Evolutionary conservation across 92 coral and sea anemone genomes (phyloP), one percentile per base, ranked within the genome.

Genomic region (Scolanthus callimorphus): DNA sequence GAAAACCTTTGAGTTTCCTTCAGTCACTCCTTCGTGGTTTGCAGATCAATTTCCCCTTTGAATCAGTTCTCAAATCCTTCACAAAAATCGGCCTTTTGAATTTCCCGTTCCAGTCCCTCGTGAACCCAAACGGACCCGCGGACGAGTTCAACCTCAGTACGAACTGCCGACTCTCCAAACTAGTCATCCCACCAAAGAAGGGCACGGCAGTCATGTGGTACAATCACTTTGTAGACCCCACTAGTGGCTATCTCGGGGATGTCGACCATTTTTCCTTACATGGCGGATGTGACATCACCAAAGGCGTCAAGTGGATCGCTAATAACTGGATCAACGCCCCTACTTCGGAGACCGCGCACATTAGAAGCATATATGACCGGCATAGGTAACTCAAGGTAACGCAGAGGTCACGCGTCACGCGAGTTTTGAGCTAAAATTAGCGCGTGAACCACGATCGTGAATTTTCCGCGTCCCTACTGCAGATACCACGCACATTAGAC

Each of bases 161-260:
- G 25, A 85, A 83, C 62, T 87, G 96, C 23, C 82, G 73, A 67
- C 45, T 66, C 41, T 90, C 96, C 11, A 77, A 85, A 51, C 71
- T 88, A 17, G 82, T 92, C 15, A 41, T 92, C 49, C 82, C 83
- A 29, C 94, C 98, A 25, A 89, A 70, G 84, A 88, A 84, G 59
- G 98, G 98, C 55, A 88, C 96, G 1, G 98, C 98, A 17, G 63
- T 92, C 25, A 55, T 92, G 98, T 92, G 98, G 98, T 92, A 92
- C 49, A 92, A 92, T 53, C 95, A 89, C 51, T 62, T 71, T 62
- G 62, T 88, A 1, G 96, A 92, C 63, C 76, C 71, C 47, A 77
- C 80, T 39, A 90, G 87, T 69, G 96, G 98, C 27, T 78, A 78
- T 37, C 78, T 92, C 17, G 98, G 98, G 2, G 34, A 72, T 9